Evolutionary conservation across 2,888 invertebrate genomes (phyloP).

Genomic region (Dioctria rufipes): DNA sequence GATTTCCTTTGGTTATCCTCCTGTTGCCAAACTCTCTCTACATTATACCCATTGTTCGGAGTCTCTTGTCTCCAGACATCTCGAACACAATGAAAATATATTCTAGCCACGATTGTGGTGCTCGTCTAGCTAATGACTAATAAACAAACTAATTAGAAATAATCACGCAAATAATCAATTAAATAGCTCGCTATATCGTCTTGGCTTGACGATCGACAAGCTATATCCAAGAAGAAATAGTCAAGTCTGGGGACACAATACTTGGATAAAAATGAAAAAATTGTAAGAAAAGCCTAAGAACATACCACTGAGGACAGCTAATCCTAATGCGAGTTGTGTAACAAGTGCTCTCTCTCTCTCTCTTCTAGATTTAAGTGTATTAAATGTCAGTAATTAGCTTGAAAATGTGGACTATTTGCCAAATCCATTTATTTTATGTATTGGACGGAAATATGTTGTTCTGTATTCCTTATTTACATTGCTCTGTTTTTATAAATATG

Average conservation of each 20-base stretch:
- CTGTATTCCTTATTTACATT: neutral
- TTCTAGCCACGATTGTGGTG: constrained; percentile 21
- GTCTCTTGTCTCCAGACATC: neutral
- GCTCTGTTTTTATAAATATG: neutral
- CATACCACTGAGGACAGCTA: neutral
- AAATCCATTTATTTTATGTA: constrained; percentile 25
- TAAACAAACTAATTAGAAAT: constrained; percentile 58
- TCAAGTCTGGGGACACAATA: constrained; percentile 5
- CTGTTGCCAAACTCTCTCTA: constrained; percentile 31
- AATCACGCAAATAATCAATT: constrained; percentile 60
- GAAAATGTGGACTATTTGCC: constrained; percentile 51
- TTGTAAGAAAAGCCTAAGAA: neutral
- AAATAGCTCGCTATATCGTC: constrained; percentile 28
- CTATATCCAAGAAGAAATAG: constrained; percentile 23
- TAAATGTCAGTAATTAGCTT: constrained; percentile 57
- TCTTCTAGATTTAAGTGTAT: constrained; percentile 53
- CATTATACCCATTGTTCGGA: no score
- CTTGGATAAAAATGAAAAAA: constrained; percentile 41
- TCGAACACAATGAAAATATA: constrained; percentile 6
- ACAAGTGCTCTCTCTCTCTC: neutral
- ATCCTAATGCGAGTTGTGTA: neutral
- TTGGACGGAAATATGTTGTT: neutral
- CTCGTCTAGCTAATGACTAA: constrained; percentile 56
- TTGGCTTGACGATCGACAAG: neutral
- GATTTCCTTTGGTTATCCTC: constrained; percentile 26